Evolutionary conservation across 1,140 invertebrate genomes (phyloP), one percentile per base, ranked within the genome.

Genomic region (Ctenoplectra terminalis): DNA sequence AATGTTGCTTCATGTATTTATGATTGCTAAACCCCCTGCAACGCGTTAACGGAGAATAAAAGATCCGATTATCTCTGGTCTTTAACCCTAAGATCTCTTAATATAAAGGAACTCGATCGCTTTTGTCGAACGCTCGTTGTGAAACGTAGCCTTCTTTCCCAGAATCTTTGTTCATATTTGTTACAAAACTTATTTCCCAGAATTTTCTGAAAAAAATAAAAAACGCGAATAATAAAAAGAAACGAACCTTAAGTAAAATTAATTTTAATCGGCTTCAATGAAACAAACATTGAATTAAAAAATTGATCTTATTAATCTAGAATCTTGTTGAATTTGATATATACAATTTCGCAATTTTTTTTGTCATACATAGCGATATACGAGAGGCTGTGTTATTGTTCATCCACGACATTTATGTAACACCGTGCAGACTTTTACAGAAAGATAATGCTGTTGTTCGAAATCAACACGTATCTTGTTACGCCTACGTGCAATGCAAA

Each of bases 61-160:
- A n/a, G 40, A 58, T 70, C 29, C 34, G 37, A 75, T 86, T 86
- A 80, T 86, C 72, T 48, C 1, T 86, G 81, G 20, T 60, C 81
- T 87, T 86, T 87, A 83, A 86, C 76, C 84, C 67, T 43, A 17
- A 23, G 29, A 70, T 7, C 71, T 74, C n/a, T 11, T 63, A 75
- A 79, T 75, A 50, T 37, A 63, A 11, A n/a, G 4, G 75, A 69
- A 63, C 17, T 75, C n/a, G 52, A 58, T 79, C 63, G 50, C n/a
- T 50, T 17, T 61, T 79, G 34, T 72, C 63, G 23, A 3, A 50
- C 9, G n/a, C 15, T n/a, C 11, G 26, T 8, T 67, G 15, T 2
- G 29, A 64, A 40, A 43, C 17, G 0, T 11, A 69, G 11, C 34
- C 15, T 34, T 56, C 23, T 34, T 77, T 29, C 26, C 5, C 17